Evolutionary conservation across 2,113 vertebrate species (phyloP).

Genomic region (Chinchilla lanigera): DNA sequence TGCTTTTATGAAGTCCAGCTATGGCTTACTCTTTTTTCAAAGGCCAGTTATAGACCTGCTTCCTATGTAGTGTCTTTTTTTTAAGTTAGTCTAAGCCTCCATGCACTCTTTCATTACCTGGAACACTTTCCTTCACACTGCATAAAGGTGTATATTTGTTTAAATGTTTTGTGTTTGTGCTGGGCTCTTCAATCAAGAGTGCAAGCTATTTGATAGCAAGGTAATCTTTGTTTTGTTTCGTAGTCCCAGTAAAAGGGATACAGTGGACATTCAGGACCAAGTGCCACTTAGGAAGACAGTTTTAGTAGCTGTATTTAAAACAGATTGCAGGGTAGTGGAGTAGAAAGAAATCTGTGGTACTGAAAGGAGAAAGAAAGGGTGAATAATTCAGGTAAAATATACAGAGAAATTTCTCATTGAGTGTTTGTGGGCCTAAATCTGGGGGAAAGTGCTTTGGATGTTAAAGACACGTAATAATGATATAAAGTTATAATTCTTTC

Average conservation of each 20-base stretch:
- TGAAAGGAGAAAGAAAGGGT: neutral
- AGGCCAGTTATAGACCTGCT: neutral
- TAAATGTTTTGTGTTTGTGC: neutral
- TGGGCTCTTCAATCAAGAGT: neutral
- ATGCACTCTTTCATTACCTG: neutral
- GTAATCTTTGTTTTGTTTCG: neutral
- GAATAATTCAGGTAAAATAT: neutral
- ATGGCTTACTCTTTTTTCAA: neutral
- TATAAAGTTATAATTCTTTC: neutral
- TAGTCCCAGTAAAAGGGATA: neutral
- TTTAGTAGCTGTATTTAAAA: conserved; percentile 41
- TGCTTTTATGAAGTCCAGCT: neutral
- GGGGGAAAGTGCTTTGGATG: neutral
- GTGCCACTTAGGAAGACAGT: neutral
- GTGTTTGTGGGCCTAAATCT: neutral
- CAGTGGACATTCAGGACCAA: too few species aligned
- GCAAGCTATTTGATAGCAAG: neutral
- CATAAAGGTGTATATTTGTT: neutral
- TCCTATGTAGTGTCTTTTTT: neutral
- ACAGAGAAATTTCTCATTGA: neutral
- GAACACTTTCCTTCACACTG: neutral
- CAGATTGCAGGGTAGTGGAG: neutral
- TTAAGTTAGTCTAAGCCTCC: neutral
- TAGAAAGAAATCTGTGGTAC: neutral
- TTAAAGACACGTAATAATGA: neutral